Percentiles rank a stretch among this genome's conserved stretches.
Evolutionary conservation across 2,888 invertebrate species (phyloP).

Genomic region (Dastarcus helophoroides): DNA sequence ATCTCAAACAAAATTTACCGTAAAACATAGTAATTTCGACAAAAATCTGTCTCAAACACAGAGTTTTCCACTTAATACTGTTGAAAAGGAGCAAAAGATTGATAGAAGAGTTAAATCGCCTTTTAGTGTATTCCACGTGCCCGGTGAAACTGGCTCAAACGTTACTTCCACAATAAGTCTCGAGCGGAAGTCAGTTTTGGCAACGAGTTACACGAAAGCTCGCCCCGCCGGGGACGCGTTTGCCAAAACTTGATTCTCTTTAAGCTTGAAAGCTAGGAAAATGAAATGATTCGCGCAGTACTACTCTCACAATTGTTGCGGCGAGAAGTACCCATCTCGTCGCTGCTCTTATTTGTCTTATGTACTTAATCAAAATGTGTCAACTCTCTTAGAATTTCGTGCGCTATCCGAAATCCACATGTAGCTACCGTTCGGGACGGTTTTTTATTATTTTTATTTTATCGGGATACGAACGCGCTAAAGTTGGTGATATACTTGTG

Average conservation of each 20-base stretch:
- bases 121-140: conserved; percentile 24
- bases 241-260: conserved; percentile 23
- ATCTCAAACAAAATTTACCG: conserved; percentile 9
- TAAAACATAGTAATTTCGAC: conserved; percentile 21
- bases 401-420: background rate
- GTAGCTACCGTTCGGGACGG: background rate
- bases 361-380: background rate
- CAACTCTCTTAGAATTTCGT: conserved; percentile 1
- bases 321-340: background rate
- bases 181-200: conserved; percentile 25
- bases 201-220: conserved; percentile 15
- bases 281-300: conserved; percentile 11
- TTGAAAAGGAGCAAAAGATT: conserved; percentile 28
- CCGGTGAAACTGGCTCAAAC: conserved; percentile 24
- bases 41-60: conserved; percentile 27
- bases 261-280: conserved; percentile 27
- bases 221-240: conserved; percentile 10
- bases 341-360: no score
- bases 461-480: background rate
- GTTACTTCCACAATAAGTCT: conserved; percentile 27
- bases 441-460: conserved; percentile 4
- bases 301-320: background rate
- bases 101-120: conserved; percentile 18
- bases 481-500: background rate
- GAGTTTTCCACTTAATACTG: conserved; percentile 28